Evolutionary conservation across 2,797 vertebrate genomes (phyloP).

Genomic region (Hylomyscus alleni): DNA sequence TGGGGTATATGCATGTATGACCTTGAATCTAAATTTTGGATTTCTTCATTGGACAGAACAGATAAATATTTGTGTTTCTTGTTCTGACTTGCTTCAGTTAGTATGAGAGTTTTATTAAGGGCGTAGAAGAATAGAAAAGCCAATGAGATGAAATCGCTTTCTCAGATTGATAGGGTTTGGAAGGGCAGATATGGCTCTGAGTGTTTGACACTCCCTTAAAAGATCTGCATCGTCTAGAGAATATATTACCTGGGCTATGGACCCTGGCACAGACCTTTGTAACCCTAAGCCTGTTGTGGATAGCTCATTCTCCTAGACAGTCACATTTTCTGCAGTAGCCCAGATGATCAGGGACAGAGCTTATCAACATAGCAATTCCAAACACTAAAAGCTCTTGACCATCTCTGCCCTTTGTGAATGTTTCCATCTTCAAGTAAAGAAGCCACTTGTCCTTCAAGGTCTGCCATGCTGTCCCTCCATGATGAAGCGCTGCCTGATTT

Average conservation of each 20-base stretch:
- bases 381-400: background rate
- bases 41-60: background rate
- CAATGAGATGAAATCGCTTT: background rate
- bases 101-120: background rate
- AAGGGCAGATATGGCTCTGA: background rate
- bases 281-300: background rate
- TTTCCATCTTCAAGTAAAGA: conserved; percentile 23
- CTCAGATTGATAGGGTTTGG: background rate
- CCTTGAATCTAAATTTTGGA: background rate
- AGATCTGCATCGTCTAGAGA: background rate
- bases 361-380: background rate
- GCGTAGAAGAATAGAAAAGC: background rate
- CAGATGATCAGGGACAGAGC: background rate
- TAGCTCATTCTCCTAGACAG: background rate
- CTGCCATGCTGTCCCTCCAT: background rate
- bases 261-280: background rate
- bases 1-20: background rate
- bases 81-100: background rate
- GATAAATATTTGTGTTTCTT: background rate
- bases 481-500: background rate
- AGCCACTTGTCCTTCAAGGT: conserved; percentile 15
- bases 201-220: background rate
- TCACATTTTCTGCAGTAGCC: background rate
- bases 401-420: background rate
- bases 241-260: background rate